Percentiles rank a stretch among this genome's conserved stretches.
These are phyloP conservation scores for Elmis aenea DNA, from an alignment of 2,888 invertebrate genomes.

Conservation along the genomic window DNA sequence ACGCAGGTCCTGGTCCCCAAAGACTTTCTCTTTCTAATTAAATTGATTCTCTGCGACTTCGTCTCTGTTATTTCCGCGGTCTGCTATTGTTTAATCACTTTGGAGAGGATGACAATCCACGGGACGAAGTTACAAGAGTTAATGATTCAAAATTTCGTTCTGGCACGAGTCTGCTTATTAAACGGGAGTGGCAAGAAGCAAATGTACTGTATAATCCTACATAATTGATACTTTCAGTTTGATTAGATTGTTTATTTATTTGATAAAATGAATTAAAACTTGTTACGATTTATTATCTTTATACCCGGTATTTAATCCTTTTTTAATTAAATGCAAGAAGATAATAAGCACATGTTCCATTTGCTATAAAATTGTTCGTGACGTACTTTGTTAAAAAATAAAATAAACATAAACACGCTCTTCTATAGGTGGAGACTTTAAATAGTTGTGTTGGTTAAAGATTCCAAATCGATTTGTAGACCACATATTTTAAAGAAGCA, in stretches of 20 bases:
- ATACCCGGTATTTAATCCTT: too few relatives aligned
- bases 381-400: too few relatives aligned
- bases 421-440: too few relatives aligned
- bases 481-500: too few relatives aligned
- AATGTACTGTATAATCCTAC: conserved; percentile 17
- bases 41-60: conserved; percentile 22
- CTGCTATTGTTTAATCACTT: conserved; percentile 26
- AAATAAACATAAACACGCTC: too few relatives aligned
- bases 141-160: conserved; percentile 25
- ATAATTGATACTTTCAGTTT: conserved; percentile 11
- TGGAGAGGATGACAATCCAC: conserved; percentile 20
- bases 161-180: conserved; percentile 13
- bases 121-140: conserved; percentile 17
- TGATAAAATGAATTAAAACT: neutral
- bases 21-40: conserved; percentile 26
- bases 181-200: conserved; percentile 19
- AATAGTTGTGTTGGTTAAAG: too few relatives aligned
- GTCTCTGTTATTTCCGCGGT: conserved; percentile 22
- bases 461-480: too few relatives aligned
- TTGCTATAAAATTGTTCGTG: too few relatives aligned
- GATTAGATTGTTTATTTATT: conserved; percentile 8
- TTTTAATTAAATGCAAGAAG: too few relatives aligned
- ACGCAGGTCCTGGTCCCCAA: conserved; percentile 23
- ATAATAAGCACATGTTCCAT: too few relatives aligned
- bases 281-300: too few relatives aligned